These are phyloP conservation scores for Germaria angustata DNA, from an alignment of 2,888 invertebrate species.

Conservation along the genomic window DNA sequence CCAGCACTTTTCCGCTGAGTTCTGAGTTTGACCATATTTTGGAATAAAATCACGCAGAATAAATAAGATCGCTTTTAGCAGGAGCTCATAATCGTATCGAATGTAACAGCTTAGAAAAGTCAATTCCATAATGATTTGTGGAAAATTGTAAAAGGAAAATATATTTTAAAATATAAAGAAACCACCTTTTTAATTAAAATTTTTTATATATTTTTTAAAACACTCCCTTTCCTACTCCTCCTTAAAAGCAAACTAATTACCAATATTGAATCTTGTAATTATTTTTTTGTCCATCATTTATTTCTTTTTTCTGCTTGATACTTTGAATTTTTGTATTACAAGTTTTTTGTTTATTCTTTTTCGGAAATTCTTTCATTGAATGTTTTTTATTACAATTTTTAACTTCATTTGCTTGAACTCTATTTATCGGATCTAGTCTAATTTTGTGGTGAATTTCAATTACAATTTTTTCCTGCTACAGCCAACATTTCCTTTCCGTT, in stretches of 20 bases:
- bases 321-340: neutral
- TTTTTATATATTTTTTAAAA: neutral
- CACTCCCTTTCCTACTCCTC: neutral
- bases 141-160: no score
- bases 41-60: no score
- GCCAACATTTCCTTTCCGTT: conserved; percentile 39
- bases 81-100: no score
- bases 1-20: no score
- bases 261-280: conserved; percentile 10
- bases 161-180: no score
- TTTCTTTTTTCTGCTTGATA: neutral
- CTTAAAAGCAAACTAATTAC: neutral
- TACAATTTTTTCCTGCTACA: neutral
- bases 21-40: no score
- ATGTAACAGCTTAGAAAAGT: no score
- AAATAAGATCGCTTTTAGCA: no score
- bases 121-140: no score
- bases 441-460: conserved; percentile 61
- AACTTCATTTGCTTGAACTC: conserved; percentile 25
- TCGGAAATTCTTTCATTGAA: neutral
- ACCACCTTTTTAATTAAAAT: no score
- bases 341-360: neutral
- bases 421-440: conserved; percentile 43
- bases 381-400: neutral
- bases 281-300: neutral